These are phyloP conservation scores for Brachionus sp. DNA, from an alignment of 1,140 invertebrate species.

Conservation along the genomic window DNA sequence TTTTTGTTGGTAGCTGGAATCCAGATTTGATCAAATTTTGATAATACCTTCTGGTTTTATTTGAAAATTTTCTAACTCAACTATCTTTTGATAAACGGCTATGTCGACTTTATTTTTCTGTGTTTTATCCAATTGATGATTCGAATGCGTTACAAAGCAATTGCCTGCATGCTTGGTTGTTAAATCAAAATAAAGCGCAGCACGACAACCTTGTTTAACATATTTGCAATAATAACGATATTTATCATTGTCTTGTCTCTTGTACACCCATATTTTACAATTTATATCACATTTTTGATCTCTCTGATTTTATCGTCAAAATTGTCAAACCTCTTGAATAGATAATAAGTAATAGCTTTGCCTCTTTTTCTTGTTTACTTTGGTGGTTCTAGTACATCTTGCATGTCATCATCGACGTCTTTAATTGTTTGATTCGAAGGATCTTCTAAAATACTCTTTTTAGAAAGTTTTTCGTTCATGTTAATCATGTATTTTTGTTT, in stretches of 20 bases:
- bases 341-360: background rate
- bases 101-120: background rate
- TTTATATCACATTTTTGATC: background rate
- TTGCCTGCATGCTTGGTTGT: background rate
- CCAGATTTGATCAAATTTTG: no score
- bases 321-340: background rate
- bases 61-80: background rate
- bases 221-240: background rate
- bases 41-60: no score
- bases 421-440: no score
- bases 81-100: background rate
- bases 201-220: no score
- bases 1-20: no score
- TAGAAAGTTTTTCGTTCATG: no score
- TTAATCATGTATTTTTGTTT: no score
- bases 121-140: background rate
- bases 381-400: background rate
- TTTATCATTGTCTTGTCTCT: background rate
- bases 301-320: background rate
- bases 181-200: no score
- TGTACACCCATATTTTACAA: background rate
- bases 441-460: no score
- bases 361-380: background rate
- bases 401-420: background rate
- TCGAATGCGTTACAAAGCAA: background rate